Percentiles rank a stretch among this genome's conserved stretches.
Evolutionary conservation across 2,797 vertebrate genomes (phyloP).

Genomic region (Myioborus miniatus): DNA sequence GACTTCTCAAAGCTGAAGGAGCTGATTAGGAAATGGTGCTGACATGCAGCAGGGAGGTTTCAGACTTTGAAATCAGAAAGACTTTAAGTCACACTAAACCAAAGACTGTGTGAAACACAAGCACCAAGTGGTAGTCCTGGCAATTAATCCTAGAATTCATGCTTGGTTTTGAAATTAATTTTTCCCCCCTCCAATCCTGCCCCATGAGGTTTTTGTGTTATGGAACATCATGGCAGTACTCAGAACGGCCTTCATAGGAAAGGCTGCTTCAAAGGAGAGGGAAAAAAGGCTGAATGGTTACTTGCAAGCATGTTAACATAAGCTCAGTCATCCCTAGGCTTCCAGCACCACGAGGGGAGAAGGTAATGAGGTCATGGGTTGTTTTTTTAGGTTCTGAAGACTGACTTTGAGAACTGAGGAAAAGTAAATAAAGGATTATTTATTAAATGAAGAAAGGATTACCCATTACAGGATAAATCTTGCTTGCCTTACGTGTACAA

Average conservation of each 20-base stretch:
- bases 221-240: background rate
- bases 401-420: slow-evolving; percentile 48
- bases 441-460: slow-evolving; percentile 69
- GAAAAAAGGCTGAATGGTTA: background rate
- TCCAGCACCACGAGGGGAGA: slow-evolving; percentile 27
- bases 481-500: slow-evolving; percentile 38
- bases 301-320: slow-evolving; percentile 3
- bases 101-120: background rate
- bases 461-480: slow-evolving; percentile 59
- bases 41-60: background rate
- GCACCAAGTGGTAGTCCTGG: background rate
- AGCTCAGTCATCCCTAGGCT: slow-evolving; percentile 25
- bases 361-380: slow-evolving; percentile 62
- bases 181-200: background rate
- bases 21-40: background rate
- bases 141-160: background rate
- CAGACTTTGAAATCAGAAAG: background rate
- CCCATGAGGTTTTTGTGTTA: background rate
- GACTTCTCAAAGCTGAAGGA: background rate
- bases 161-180: background rate
- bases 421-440: slow-evolving; percentile 68
- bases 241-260: background rate
- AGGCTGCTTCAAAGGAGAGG: background rate
- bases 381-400: slow-evolving; percentile 48
- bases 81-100: background rate